These are phyloP conservation scores for Clarias magur DNA, from an alignment of 2,113 vertebrate species.

Conservation along the genomic window DNA sequence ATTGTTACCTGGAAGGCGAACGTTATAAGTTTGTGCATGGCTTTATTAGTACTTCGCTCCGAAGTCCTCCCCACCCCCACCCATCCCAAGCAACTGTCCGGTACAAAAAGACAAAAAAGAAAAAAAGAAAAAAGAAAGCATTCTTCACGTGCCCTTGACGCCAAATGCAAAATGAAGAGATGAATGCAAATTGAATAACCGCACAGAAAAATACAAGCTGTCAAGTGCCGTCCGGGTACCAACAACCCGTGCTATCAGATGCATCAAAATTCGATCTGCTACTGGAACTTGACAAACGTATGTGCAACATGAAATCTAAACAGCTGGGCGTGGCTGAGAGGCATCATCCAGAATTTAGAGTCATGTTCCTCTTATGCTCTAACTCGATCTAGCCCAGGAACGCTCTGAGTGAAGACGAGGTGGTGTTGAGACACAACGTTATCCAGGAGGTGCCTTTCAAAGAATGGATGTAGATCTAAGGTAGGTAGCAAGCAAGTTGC, in stretches of 20 bases:
- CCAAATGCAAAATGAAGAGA: background rate
- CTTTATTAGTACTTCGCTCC: background rate
- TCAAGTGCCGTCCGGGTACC: slow-evolving; percentile 55
- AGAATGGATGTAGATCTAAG: background rate
- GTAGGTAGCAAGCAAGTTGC: slow-evolving; percentile 3
- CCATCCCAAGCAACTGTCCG: no score
- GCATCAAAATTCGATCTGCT: slow-evolving; percentile 56
- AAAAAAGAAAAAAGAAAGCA: background rate
- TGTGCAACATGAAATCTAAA: slow-evolving; percentile 62
- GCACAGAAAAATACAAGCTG: background rate
- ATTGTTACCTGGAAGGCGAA: background rate
- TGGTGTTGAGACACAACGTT: background rate
- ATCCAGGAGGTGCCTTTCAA: background rate
- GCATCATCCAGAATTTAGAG: slow-evolving; percentile 67
- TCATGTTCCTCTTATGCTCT: slow-evolving; percentile 47
- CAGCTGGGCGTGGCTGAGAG: slow-evolving; percentile 54
- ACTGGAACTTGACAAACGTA: slow-evolving; percentile 59
- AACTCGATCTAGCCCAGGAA: slow-evolving; percentile 46
- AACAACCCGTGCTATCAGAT: slow-evolving; percentile 56
- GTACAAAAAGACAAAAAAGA: no score
- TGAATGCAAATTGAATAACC: background rate
- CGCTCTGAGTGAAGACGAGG: background rate
- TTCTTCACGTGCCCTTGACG: background rate
- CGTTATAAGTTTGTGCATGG: background rate
- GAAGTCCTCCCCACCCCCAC: background rate